phyloP scores from a whole-genome alignment of 2,797 vertebrate species.

The Sylvia borin region DNA sequence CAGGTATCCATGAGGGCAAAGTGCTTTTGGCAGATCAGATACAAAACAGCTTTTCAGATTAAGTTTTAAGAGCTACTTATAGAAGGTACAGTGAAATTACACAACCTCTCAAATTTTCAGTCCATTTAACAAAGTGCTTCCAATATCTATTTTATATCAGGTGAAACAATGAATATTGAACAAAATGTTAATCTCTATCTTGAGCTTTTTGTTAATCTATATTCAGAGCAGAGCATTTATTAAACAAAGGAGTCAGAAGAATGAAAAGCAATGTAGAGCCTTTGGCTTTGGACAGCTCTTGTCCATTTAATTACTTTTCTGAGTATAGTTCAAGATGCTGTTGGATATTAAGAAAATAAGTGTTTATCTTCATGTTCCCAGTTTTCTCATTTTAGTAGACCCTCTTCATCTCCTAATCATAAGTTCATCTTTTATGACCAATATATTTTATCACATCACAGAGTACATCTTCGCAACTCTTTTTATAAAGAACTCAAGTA shows the following conservation, averaged over 20 bases:
- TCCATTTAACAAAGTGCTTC: slow-evolving; percentile 36
- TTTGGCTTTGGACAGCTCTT: not conserved
- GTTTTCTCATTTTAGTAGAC: not conserved
- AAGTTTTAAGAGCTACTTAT: not conserved
- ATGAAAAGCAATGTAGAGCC: not conserved
- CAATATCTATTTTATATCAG: slow-evolving; percentile 23
- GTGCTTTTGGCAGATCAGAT: not conserved
- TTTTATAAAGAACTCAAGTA: not conserved
- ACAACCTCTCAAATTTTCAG: slow-evolving; percentile 36
- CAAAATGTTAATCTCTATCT: not conserved
- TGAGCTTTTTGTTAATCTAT: slow-evolving; percentile 28
- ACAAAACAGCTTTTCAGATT: not conserved
- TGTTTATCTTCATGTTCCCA: not conserved
- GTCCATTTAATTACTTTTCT: not conserved
- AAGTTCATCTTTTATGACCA: not conserved
- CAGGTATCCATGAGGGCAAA: not conserved
- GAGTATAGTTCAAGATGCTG: not conserved
- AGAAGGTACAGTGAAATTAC: slow-evolving; percentile 3
- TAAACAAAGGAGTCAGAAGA: not conserved
- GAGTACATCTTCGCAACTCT: not conserved
- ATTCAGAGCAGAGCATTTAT: slow-evolving; percentile 7
- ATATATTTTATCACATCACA: not conserved
- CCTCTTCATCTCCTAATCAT: not conserved
- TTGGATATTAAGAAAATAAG: not conserved
- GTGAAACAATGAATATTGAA: slow-evolving; percentile 21